Base-by-base conservation (phyloP, 2,113 vertebrate species). In the Aix galericulata region DNA sequence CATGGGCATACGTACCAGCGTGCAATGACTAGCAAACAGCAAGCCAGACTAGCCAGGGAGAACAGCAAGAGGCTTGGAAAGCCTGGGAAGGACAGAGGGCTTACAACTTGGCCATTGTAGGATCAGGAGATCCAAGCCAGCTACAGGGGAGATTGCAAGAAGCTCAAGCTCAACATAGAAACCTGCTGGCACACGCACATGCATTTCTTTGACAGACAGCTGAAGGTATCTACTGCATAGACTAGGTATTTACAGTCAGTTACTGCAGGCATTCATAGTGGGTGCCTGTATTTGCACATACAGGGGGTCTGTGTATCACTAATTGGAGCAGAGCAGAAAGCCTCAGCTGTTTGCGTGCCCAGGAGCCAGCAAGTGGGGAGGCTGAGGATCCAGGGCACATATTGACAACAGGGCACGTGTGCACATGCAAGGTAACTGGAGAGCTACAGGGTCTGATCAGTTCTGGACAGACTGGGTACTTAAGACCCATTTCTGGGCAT, bases 241-340 rank as follows among this genome's bases (percentile, higher is more conserved):
- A 38, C 34, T 2, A 3, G 44, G 15, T 18, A 68, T 8, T 21
- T 53, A 62, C 36, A 3, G 18, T n/a, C 60, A 75, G 29, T 13
- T 72, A 22, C 22, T 32, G 27, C 31, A 59, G 42, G 10, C 23
- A 64, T 11, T 29, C 63, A 80, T 1, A 55, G 10, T 31, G 38
- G 42, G 7, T 17, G 16, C 5, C 3, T 2, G 38, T 0, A 0
- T 20, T 42, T 60, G 64, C 34, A 9, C 3, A 26, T 10, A 32
- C 53, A 64, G 2, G 10, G 18, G 12, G 34, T 44, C n/a, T 44
- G 26, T 8, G 40, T 2, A 76, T 32, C 44, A 88, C 44, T 13
- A 58, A 17, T 16, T 6, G 17, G 29, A 38, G 5, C 4, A 3
- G 9, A 86, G 15, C 48, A 66, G 38, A 34, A 86, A 17, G 25